phyloP scores from a whole-genome alignment of 2,797 vertebrate species.

The Podargus strigoides region DNA sequence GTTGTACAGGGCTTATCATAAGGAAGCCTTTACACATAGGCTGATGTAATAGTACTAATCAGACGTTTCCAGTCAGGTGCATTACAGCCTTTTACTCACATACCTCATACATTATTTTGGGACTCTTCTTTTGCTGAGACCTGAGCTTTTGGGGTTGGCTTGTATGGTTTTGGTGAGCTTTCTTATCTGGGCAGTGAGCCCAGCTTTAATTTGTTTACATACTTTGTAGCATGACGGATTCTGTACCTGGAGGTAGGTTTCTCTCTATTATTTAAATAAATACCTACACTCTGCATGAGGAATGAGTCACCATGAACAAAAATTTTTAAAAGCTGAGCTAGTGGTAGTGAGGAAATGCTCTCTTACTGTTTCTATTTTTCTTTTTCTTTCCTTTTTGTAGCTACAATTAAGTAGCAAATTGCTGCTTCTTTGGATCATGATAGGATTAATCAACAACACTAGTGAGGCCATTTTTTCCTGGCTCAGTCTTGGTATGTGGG shows the following conservation, averaged over 20 bases:
- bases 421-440: background rate
- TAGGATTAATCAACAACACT: constrained; percentile 27
- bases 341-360: background rate
- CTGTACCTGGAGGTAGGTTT: constrained; percentile 11
- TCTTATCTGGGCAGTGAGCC: constrained; percentile 5
- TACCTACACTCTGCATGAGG: background rate
- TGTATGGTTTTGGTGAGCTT: background rate
- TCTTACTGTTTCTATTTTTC: background rate
- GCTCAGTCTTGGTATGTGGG: background rate
- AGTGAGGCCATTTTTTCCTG: background rate
- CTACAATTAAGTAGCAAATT: constrained; percentile 19
- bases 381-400: background rate
- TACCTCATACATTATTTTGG: background rate
- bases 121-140: background rate
- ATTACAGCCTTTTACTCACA: background rate
- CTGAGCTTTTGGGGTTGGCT: background rate
- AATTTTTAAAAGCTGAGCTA: background rate
- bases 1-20: background rate
- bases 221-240: background rate
- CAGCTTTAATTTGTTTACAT: constrained; percentile 32
- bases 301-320: background rate
- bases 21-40: background rate
- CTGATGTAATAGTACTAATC: background rate
- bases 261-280: constrained; percentile 32
- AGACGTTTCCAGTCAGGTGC: background rate